phyloP scores from a whole-genome alignment of 2,113 vertebrate genomes.

The Phalacrocorax brasilianus region DNA sequence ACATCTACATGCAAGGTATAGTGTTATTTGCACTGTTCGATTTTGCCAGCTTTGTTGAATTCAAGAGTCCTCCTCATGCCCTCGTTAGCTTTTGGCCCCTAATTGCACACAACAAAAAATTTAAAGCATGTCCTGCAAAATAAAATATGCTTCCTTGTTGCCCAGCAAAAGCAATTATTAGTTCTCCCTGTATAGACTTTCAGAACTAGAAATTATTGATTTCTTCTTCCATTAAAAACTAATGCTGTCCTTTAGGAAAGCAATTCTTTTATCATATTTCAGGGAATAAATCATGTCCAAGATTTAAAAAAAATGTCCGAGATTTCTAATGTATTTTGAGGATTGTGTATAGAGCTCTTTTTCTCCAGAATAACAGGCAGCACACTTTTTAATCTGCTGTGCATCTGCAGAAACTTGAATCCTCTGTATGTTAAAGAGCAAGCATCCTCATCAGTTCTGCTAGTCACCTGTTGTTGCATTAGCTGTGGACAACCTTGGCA shows the following conservation, averaged over 20 bases:
- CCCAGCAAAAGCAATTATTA: not conserved
- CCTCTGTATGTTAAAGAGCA: not conserved
- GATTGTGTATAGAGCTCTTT: not conserved
- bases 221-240: not conserved
- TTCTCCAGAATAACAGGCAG: not conserved
- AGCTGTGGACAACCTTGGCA: not conserved
- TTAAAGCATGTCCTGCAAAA: not conserved
- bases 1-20: slow-evolving; percentile 85
- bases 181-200: not conserved
- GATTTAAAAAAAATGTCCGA: not conserved
- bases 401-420: not conserved
- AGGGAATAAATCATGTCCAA: not conserved
- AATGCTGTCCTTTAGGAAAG: not conserved
- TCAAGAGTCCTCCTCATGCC: not conserved
- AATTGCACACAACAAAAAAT: not conserved
- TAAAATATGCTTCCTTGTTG: not conserved
- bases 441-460: not conserved
- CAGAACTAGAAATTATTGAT: not conserved
- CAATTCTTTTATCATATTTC: not conserved
- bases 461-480: not conserved
- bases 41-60: not conserved
- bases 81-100: not conserved
- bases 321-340: not conserved
- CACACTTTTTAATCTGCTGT: not conserved
- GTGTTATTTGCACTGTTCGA: not conserved